phyloP scores from a whole-genome alignment of 2,888 invertebrate genomes.

The Chrysina gloriosa region DNA sequence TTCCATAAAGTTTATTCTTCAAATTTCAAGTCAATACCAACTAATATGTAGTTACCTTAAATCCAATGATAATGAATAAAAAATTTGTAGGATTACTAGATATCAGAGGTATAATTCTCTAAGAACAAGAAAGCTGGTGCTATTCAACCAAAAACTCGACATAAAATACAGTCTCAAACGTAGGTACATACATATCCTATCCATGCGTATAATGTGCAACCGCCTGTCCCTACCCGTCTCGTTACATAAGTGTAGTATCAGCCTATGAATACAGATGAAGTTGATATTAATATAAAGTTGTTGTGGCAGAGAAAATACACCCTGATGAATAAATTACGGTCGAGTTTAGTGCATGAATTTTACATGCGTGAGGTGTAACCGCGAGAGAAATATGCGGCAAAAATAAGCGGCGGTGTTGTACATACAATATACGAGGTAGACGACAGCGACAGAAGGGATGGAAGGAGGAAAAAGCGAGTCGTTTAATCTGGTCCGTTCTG shows the following conservation, averaged over 20 bases:
- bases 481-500: background rate
- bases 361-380: slow-evolving; percentile 21
- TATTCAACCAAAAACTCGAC: too few relatives aligned
- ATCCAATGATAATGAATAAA: too few relatives aligned
- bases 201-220: background rate
- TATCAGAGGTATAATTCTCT: too few relatives aligned
- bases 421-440: background rate
- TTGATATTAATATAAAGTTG: slow-evolving; percentile 35
- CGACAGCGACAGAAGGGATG: background rate
- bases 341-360: slow-evolving; percentile 33
- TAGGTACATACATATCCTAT: too few relatives aligned
- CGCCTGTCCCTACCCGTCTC: background rate
- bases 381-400: background rate
- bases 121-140: too few relatives aligned
- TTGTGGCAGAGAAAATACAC: slow-evolving; percentile 24
- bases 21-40: too few relatives aligned
- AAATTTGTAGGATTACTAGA: too few relatives aligned
- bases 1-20: too few relatives aligned
- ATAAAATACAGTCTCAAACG: too few relatives aligned
- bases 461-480: background rate
- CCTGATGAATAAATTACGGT: slow-evolving; percentile 24
- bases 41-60: too few relatives aligned
- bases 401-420: background rate
- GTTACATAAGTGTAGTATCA: slow-evolving; percentile 8
- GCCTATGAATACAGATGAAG: slow-evolving; percentile 32